phyloP scores from a whole-genome alignment of 2,797 vertebrate genomes.

The Catharus ustulatus region DNA sequence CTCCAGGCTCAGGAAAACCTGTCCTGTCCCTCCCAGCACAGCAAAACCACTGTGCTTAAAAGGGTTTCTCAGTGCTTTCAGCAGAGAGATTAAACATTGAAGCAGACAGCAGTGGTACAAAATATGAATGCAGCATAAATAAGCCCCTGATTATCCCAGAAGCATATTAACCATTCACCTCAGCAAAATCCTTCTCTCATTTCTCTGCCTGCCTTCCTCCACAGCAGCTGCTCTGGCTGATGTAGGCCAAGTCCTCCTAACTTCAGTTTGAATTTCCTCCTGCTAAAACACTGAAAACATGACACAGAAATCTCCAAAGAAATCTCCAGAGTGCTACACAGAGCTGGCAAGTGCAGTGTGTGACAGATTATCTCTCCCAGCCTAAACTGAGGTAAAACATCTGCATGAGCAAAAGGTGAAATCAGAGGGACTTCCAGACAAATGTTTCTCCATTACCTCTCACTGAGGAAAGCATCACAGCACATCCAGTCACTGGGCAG shows the following conservation, averaged over 20 bases:
- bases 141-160: neutral
- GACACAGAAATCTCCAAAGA: fast-evolving
- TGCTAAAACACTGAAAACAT: neutral
- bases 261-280: neutral
- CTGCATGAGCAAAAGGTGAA: neutral
- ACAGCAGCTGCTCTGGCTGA: neutral
- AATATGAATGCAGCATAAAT: neutral
- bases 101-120: neutral
- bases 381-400: neutral
- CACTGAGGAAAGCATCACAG: neutral
- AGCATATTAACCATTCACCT: neutral
- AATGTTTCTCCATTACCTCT: neutral
- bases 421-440: neutral
- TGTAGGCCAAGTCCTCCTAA: neutral
- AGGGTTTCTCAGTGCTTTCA: neutral
- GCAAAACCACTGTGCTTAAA: neutral
- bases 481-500: neutral
- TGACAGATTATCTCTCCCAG: neutral
- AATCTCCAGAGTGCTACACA: neutral
- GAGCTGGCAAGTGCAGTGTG: neutral
- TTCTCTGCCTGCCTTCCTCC: neutral
- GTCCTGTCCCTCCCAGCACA: neutral
- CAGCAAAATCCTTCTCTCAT: neutral
- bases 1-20: neutral
- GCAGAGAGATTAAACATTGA: neutral